Conservation (phyloP, 35 echinoderm and acorn worm genomes). For the Eucidaris tribuloides region DNA sequence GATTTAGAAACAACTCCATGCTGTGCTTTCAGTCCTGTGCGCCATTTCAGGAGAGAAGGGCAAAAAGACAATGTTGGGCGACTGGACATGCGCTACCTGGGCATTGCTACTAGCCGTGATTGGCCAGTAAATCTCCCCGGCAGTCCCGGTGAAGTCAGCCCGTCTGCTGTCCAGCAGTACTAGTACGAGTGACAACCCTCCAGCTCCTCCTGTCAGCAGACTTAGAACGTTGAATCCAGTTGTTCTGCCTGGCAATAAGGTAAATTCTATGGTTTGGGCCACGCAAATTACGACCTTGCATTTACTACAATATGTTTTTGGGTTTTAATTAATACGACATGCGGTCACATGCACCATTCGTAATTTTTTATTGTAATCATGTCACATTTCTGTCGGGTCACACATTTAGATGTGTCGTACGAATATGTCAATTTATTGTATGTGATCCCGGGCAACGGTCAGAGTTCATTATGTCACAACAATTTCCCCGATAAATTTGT, state of each 20-base stretch:
- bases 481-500: no score
- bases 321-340: no score
- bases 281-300: no score
- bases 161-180: constrained; percentile 59
- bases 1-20: constrained; percentile 21
- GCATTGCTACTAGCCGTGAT: constrained; percentile 38
- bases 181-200: constrained; percentile 30
- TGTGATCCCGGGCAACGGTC: no score
- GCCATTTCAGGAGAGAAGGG: constrained; percentile 84
- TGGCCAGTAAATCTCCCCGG: constrained; percentile 42
- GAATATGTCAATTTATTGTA: no score
- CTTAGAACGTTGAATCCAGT: constrained; percentile 88
- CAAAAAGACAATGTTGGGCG: constrained; percentile 55
- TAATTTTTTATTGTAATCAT: no score
- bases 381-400: no score
- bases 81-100: constrained; percentile 79
- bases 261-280: no score
- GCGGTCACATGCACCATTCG: no score
- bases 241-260: constrained; percentile 64
- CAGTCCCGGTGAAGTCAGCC: constrained; percentile 61
- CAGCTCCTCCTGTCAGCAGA: background rate
- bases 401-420: no score
- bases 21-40: constrained; percentile 66
- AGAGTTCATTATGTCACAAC: no score
- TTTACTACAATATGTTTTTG: no score